A percentile compares a stretch with the other conserved stretches of the same genome.
These are phyloP conservation scores for Danio tinwini DNA, from an alignment of 2,797 vertebrate genomes.

Conservation along the genomic window DNA sequence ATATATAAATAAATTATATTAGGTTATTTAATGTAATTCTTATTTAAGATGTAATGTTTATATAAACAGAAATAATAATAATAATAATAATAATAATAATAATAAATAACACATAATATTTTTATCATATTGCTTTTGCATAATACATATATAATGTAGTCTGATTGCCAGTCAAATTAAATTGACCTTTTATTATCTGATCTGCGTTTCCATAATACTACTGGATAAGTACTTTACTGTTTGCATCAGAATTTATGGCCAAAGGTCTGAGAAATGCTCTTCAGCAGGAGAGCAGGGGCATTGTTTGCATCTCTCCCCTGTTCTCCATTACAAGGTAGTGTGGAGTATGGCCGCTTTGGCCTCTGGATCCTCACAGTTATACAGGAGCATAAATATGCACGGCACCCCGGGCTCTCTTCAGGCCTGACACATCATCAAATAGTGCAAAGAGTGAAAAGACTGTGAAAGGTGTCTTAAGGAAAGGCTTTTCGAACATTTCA, in stretches of 20 bases:
- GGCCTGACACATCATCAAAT: slow-evolving; percentile 40
- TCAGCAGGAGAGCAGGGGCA: slow-evolving; percentile 1
- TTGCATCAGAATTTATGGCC: slow-evolving; percentile 37
- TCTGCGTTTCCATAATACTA: no score
- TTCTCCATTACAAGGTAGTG: slow-evolving; percentile 37
- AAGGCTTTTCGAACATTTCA: slow-evolving; percentile 7
- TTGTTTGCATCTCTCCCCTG: slow-evolving; percentile 24
- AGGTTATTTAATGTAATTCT: no score
- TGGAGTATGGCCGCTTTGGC: slow-evolving; percentile 21
- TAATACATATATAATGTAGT: no score
- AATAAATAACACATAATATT: no score
- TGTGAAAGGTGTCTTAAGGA: slow-evolving; percentile 17
- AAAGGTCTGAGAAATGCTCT: slow-evolving; percentile 18
- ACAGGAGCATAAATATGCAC: slow-evolving; percentile 36
- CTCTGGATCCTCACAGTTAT: slow-evolving; percentile 10
- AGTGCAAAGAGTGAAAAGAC: slow-evolving; percentile 20
- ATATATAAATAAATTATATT: no score
- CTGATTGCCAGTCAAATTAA: no score
- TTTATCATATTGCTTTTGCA: no score
- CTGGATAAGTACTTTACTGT: no score
- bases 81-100: no score
- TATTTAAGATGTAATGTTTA: no score
- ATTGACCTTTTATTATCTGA: no score
- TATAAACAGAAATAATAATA: no score
- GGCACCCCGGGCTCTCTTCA: slow-evolving; percentile 2